Percentiles rank a stretch among this genome's conserved stretches.
These are phyloP conservation scores for Malurus leucopterus DNA, from an alignment of 2,797 vertebrate species.

Conservation along the genomic window DNA sequence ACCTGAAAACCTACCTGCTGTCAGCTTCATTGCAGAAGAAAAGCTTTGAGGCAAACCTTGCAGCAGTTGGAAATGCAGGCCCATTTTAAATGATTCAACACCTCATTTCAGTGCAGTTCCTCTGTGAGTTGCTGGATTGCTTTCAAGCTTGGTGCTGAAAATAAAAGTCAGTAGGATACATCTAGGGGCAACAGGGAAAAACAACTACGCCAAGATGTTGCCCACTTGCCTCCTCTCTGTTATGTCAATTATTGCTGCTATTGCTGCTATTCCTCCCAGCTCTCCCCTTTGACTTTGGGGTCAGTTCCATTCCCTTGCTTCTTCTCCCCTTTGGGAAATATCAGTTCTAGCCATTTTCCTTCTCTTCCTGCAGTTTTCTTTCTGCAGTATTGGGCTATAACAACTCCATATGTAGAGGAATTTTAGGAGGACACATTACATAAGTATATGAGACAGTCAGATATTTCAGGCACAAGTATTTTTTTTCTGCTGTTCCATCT, in stretches of 20 bases:
- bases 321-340: not conserved
- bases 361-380: not conserved
- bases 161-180: not conserved
- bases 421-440: constrained; percentile 21
- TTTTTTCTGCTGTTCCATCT: constrained; percentile 32
- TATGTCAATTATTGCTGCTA: not conserved
- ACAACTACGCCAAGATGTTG: not conserved
- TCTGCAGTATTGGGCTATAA: not conserved
- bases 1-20: not conserved
- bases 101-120: not conserved
- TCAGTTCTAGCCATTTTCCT: not conserved
- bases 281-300: not conserved
- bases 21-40: not conserved
- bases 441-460: constrained; percentile 25
- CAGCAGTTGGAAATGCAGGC: not conserved
- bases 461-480: constrained; percentile 21
- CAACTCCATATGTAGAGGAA: not conserved
- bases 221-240: not conserved
- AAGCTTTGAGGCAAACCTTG: not conserved
- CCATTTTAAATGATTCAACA: not conserved
- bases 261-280: not conserved
- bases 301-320: not conserved
- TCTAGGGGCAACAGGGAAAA: not conserved
- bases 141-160: not conserved
- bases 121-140: not conserved